phyloP scores from a whole-genome alignment of 2,888 invertebrate genomes.

The Corbicula japonica region DNA sequence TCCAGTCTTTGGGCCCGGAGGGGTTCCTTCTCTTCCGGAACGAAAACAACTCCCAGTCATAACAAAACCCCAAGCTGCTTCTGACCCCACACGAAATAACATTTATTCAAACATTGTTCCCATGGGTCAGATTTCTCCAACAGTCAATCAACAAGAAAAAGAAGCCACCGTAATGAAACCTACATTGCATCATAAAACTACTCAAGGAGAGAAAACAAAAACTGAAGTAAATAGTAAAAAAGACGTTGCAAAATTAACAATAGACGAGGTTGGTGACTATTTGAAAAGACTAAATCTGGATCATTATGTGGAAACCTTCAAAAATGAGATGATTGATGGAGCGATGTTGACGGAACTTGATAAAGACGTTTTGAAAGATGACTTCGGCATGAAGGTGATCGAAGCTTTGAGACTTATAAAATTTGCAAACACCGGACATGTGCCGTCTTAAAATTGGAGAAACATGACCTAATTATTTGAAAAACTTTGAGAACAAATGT shows the following conservation, averaged over 20 bases:
- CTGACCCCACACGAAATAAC: too few species aligned
- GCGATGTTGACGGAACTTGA: slow-evolving; percentile 49
- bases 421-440: slow-evolving; percentile 64
- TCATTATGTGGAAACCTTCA: slow-evolving; percentile 56
- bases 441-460: too few species aligned
- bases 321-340: slow-evolving; percentile 62
- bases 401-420: slow-evolving; percentile 64
- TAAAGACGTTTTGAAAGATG: slow-evolving; percentile 48
- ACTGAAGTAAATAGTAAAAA: not conserved
- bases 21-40: not conserved
- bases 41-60: not conserved
- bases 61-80: not conserved
- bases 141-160: too few species aligned
- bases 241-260: slow-evolving; percentile 56
- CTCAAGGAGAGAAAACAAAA: not conserved
- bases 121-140: not conserved
- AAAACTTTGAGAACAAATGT: too few species aligned
- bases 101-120: not conserved
- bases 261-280: slow-evolving; percentile 56
- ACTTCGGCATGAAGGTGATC: slow-evolving; percentile 56
- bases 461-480: too few species aligned
- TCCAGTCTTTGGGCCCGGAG: not conserved
- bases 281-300: slow-evolving; percentile 63
- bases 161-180: too few species aligned
- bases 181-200: too few species aligned